phyloP scores from a whole-genome alignment of 2,797 vertebrate species.

The Aplochiton taeniatus region DNA sequence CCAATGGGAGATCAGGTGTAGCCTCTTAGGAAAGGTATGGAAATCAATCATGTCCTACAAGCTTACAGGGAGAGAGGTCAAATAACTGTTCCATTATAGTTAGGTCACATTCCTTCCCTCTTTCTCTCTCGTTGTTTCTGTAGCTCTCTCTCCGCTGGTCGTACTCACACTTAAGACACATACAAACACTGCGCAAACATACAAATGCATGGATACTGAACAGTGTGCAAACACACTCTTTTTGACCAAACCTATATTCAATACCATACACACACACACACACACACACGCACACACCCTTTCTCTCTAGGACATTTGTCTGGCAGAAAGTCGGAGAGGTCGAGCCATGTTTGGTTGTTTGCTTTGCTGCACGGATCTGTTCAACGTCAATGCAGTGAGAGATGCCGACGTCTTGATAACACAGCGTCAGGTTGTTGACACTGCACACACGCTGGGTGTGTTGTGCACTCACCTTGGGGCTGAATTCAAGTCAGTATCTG shows the following conservation, averaged over 20 bases:
- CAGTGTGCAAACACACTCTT: too few relatives aligned
- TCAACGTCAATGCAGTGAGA: conserved; percentile 21
- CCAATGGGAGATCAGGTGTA: conserved; percentile 47
- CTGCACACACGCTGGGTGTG: conserved; percentile 57
- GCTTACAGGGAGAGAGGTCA: conserved; percentile 16
- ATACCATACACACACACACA: too few relatives aligned
- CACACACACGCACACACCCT: not conserved
- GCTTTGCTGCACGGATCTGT: conserved; percentile 33
- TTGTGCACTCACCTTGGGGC: conserved; percentile 44
- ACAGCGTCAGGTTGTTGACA: conserved; percentile 55
- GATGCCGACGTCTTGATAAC: conserved; percentile 38
- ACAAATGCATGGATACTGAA: too few relatives aligned
- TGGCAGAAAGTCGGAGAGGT: conserved; percentile 12
- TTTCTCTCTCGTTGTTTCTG: too few relatives aligned
- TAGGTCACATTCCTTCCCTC: conserved; percentile 33
- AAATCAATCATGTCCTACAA: conserved; percentile 15
- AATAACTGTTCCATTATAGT: conserved; percentile 22
- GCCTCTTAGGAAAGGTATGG: conserved; percentile 12
- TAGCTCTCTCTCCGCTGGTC: too few relatives aligned
- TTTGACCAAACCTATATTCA: too few relatives aligned
- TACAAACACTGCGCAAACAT: too few relatives aligned
- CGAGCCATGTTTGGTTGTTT: conserved; percentile 17
- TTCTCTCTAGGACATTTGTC: conserved; percentile 10
- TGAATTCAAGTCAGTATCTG: conserved; percentile 3
- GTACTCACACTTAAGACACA: too few relatives aligned